Base-by-base conservation (phyloP, 2,797 vertebrate species). In the Enteromius afrohamiltoni region DNA sequence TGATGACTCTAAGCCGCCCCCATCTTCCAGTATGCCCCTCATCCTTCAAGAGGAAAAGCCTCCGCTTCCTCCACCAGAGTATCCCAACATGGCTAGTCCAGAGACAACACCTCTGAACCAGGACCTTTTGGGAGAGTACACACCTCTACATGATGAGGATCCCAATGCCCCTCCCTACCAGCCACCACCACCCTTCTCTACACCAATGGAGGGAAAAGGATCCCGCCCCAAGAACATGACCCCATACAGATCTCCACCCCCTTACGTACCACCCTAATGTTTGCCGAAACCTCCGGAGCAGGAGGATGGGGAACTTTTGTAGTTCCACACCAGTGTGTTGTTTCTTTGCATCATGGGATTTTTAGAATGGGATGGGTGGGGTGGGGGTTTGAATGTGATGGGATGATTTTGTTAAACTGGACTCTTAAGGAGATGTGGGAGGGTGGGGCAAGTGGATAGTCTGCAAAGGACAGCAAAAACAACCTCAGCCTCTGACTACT, bases 201-300 rank as follows among this genome's bases (percentile, higher is more conserved):
- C 96, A 23, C 98, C 97, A 86, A 96, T 99, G 92, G 98, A 99
- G 91, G 97, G 97, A 82, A 99, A 99, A 93, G 97, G 98, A 86
- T 98, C 97, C 65, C 98, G 98, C 67, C 98, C 98, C 87, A 99
- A 99, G 94, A 99, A 99, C 95, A 99, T 99, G 97, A 99, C 97
- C 93, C 94, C 98, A 0, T 99, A 99, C 95, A 95, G 97, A 95
- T 99, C 98, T 60, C 98, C 98, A 31, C 98, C 98, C 1, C 98
- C 98, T 83, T 99, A 99, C 0, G 98, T 99, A 51, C 98, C 98
- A 89, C 98, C 98, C 95, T 99, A 99, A 96, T 87, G 75, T 91
- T 89, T 90, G 91, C 87, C 87, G 86, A 87, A 81, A 91, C 91
- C 91, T 92, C 91, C 87, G 81, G 70, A 89, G 86, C 51, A 26